Conservation (phyloP, 2,797 vertebrate species). For the Xiphorhynchus erythropygius region DNA sequence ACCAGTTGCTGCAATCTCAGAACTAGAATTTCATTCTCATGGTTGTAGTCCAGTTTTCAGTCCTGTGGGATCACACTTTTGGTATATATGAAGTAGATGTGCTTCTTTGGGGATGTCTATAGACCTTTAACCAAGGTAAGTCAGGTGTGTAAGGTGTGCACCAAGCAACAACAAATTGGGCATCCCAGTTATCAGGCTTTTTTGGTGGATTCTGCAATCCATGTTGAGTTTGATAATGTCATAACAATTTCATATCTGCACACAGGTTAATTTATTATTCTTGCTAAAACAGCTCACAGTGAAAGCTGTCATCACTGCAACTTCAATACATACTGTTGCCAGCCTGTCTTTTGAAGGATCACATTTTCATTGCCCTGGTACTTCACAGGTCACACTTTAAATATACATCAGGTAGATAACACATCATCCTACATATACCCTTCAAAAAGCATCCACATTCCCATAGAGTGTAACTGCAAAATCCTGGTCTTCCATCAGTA, state of each 20-base stretch:
- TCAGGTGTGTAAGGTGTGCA: not conserved
- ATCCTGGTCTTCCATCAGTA: not conserved
- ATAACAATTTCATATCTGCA: not conserved
- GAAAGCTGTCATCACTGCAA: not conserved
- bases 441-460: not conserved
- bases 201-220: not conserved
- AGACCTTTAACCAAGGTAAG: not conserved
- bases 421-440: not conserved
- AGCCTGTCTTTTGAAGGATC: not conserved
- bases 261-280: not conserved
- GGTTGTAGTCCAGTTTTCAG: not conserved
- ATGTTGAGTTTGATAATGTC: not conserved
- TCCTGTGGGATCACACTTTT: not conserved
- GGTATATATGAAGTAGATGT: not conserved
- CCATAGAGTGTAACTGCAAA: not conserved
- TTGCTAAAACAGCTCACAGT: not conserved
- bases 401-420: not conserved
- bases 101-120: not conserved
- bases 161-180: not conserved
- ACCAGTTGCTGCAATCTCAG: not conserved
- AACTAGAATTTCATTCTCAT: not conserved
- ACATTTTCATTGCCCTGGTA: not conserved
- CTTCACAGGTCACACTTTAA: not conserved
- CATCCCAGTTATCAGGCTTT: not conserved
- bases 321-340: not conserved